A percentile compares a stretch with the other conserved stretches of the same genome.
phyloP scores from a whole-genome alignment of 2,113 vertebrate genomes.

The Martes martes region DNA sequence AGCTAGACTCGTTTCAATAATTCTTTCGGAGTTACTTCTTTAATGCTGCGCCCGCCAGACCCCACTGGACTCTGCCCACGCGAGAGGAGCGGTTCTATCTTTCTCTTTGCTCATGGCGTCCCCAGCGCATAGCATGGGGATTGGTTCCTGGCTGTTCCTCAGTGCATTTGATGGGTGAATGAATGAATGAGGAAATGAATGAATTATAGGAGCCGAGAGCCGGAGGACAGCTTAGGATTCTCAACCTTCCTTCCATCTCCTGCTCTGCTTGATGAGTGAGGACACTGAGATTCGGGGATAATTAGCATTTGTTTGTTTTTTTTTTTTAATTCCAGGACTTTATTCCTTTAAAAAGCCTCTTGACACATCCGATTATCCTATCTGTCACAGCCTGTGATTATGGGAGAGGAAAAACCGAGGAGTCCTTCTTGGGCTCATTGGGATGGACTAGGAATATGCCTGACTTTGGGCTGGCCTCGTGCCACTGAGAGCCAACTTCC shows the following conservation, averaged over 20 bases:
- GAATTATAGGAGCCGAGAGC: background rate
- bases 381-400: slow-evolving; percentile 36
- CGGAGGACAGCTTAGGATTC: background rate
- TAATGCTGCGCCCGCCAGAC: background rate
- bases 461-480: background rate
- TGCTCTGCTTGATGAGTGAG: background rate
- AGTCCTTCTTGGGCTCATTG: background rate
- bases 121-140: background rate
- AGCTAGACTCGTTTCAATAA: background rate
- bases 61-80: background rate
- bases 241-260: background rate
- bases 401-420: background rate
- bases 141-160: background rate
- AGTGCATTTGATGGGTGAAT: background rate
- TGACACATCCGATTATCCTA: slow-evolving; percentile 32
- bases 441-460: background rate
- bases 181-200: background rate
- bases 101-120: background rate
- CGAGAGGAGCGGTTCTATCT: background rate
- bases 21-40: slow-evolving; percentile 42
- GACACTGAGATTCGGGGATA: background rate
- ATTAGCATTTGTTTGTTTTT: background rate
- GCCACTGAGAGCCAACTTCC: background rate
- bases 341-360: slow-evolving; percentile 43
- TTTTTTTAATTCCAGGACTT: background rate